Conservation (phyloP, 2,888 invertebrate species). For the Mimas tiliae region DNA sequence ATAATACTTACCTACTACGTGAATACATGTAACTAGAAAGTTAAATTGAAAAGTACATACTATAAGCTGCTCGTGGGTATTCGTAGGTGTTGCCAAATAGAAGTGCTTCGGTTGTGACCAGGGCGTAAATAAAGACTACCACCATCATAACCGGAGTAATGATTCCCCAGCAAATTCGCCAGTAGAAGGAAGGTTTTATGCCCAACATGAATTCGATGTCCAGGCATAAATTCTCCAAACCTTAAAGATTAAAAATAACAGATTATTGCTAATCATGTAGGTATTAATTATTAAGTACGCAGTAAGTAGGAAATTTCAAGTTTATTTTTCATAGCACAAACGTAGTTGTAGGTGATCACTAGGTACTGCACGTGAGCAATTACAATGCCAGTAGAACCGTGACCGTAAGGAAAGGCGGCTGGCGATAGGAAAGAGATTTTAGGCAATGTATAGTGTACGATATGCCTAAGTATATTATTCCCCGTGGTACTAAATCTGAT, state of each 20-base stretch:
- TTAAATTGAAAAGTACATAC: conserved; percentile 64
- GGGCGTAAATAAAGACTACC: conserved; percentile 88
- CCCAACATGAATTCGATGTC: conserved; percentile 93
- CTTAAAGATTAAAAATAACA: conserved; percentile 46
- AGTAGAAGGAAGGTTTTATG: conserved; percentile 87
- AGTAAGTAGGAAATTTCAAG: too few species aligned
- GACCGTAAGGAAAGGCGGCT: too few species aligned
- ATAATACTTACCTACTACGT: not conserved
- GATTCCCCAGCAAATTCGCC: conserved; percentile 92
- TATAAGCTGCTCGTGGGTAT: conserved; percentile 86
- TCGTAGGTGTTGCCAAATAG: conserved; percentile 83
- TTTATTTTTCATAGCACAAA: too few species aligned
- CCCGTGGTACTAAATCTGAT: too few species aligned
- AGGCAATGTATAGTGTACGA: too few species aligned
- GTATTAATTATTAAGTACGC: too few species aligned
- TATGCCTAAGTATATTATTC: too few species aligned
- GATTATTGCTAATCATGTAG: not conserved
- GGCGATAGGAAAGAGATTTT: too few species aligned
- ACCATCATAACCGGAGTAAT: conserved; percentile 89
- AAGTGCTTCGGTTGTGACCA: conserved; percentile 86
- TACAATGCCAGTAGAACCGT: too few species aligned
- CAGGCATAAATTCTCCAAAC: conserved; percentile 71
- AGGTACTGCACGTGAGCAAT: too few species aligned
- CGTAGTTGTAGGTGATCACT: too few species aligned
- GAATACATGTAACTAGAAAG: not conserved